A percentile compares a stretch with the other conserved stretches of the same genome.
Evolutionary conservation across 2,797 vertebrate species (phyloP).

Genomic region (Propithecus perrieri): DNA sequence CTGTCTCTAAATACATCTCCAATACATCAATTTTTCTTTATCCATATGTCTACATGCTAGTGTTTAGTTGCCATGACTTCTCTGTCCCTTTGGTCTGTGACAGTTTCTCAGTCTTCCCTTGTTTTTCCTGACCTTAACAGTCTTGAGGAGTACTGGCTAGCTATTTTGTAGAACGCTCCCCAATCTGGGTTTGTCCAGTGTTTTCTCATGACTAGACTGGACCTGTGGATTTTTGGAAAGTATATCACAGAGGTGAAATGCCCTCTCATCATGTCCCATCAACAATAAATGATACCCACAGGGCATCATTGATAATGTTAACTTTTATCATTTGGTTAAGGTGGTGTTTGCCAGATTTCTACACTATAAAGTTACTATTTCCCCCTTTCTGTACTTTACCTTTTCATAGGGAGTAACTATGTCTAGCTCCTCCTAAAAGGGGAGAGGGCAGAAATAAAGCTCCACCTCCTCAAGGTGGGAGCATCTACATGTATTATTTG

Average conservation of each 20-base stretch:
- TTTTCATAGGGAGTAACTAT: not conserved
- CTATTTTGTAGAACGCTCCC: not conserved
- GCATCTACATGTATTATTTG: not conserved
- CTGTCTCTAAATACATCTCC: not conserved
- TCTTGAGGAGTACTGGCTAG: not conserved
- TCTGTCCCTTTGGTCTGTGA: not conserved
- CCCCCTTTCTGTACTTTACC: not conserved
- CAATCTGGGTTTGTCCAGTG: not conserved
- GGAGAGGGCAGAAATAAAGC: not conserved
- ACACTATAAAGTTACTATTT: not conserved
- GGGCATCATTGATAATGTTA: not conserved
- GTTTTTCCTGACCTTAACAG: not conserved
- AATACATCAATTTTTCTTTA: not conserved
- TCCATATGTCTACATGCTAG: not conserved
- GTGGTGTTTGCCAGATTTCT: not conserved
- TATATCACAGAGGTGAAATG: not conserved
- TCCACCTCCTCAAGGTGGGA: not conserved
- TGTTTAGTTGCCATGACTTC: not conserved
- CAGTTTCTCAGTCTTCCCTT: constrained; percentile 7
- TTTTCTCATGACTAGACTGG: constrained; percentile 7
- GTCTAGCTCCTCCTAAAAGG: not conserved
- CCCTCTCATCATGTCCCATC: not conserved
- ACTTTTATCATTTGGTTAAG: not conserved
- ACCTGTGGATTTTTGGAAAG: not conserved
- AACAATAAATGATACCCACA: not conserved